These are phyloP conservation scores for Siphamia tubifer DNA, from an alignment of 2,113 vertebrate species.

Conservation along the genomic window DNA sequence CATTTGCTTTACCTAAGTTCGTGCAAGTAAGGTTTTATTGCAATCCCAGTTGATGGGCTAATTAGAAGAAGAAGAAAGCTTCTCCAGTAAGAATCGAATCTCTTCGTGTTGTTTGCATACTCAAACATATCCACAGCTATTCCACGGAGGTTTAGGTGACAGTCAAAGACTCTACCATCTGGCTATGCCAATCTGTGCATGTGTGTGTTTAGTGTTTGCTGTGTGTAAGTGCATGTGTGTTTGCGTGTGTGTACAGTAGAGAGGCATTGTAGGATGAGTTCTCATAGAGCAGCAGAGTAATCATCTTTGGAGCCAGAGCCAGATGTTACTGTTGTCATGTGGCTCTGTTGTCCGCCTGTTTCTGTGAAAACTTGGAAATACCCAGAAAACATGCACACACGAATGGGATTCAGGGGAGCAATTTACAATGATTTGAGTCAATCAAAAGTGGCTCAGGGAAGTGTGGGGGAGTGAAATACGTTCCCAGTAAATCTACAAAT, in stretches of 20 bases:
- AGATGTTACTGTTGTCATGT: conserved; percentile 76
- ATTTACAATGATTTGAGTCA: neutral
- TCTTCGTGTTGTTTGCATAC: conserved; percentile 35
- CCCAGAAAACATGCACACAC: conserved; percentile 1
- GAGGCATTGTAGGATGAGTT: conserved; percentile 56
- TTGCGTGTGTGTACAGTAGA: conserved; percentile 5
- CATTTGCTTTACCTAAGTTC: neutral
- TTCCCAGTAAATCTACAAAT: neutral
- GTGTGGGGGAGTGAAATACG: neutral
- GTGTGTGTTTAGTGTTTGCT: neutral
- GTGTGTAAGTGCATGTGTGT: neutral
- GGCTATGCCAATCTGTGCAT: conserved; percentile 61
- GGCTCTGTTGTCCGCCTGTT: conserved; percentile 55
- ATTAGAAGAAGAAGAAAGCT: neutral
- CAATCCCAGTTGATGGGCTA: neutral
- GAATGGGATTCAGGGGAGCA: neutral
- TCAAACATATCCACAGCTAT: conserved; percentile 43
- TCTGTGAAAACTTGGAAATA: conserved; percentile 45
- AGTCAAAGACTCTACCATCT: conserved; percentile 67
- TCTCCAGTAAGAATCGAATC: neutral
- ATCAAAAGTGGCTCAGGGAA: neutral
- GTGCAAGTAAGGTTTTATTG: neutral
- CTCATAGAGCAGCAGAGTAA: conserved; percentile 64
- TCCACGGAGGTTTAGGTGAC: conserved; percentile 53
- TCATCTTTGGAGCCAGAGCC: conserved; percentile 69